Conservation (phyloP, 2,888 invertebrate genomes). For the Brachynemurus nebulosus region DNA sequence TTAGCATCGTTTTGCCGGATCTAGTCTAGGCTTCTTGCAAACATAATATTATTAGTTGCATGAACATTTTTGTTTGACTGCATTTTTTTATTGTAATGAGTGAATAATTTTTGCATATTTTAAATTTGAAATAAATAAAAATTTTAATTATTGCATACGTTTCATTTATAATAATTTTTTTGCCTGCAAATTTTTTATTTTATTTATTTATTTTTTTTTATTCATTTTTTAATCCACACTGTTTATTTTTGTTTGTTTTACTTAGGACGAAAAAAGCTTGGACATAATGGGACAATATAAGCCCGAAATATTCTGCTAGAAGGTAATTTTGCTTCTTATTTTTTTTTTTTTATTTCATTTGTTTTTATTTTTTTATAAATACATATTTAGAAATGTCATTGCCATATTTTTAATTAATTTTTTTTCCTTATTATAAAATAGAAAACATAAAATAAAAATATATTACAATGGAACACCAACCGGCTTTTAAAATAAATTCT, state of each 20-base stretch:
- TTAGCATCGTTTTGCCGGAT: too few relatives aligned
- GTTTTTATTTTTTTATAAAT: conserved; percentile 13
- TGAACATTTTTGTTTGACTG: not conserved
- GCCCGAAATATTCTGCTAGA: conserved; percentile 67
- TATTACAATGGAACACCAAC: too few relatives aligned
- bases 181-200: not conserved
- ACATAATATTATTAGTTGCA: too few relatives aligned
- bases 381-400: too few relatives aligned
- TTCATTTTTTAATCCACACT: conserved; percentile 33
- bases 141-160: not conserved
- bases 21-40: too few relatives aligned
- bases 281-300: conserved; percentile 67
- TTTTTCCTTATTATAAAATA: too few relatives aligned
- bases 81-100: not conserved
- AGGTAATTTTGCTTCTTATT: conserved; percentile 38
- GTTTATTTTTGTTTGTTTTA: conserved; percentile 41
- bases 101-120: not conserved
- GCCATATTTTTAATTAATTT: too few relatives aligned
- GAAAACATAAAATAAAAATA: too few relatives aligned
- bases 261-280: conserved; percentile 56
- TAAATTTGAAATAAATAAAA: not conserved
- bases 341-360: conserved; percentile 25
- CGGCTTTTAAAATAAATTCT: too few relatives aligned
- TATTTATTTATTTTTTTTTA: conserved; percentile 12
- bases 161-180: not conserved